These are phyloP conservation scores for Neogale vison DNA, from an alignment of 2,113 vertebrate species.

Conservation along the genomic window DNA sequence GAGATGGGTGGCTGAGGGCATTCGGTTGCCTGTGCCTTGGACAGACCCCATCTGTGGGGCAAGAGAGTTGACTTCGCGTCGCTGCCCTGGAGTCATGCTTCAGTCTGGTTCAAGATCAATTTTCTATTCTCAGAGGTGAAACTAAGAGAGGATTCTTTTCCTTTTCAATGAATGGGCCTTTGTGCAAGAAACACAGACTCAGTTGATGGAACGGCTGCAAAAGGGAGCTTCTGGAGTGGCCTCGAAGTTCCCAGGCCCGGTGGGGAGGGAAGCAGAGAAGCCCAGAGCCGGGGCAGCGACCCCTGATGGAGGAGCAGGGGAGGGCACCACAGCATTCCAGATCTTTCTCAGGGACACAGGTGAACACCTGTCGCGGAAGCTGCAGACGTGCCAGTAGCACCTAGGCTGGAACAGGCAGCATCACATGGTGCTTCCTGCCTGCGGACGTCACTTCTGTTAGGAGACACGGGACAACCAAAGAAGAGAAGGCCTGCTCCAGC, in stretches of 20 bases:
- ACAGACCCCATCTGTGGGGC: neutral
- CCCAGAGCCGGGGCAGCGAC: neutral
- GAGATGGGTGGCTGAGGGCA: neutral
- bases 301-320: accelerated
- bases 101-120: neutral
- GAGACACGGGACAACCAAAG: neutral
- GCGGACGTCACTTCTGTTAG: neutral
- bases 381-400: neutral
- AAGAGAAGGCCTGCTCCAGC: neutral
- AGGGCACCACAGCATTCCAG: neutral
- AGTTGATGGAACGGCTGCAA: neutral
- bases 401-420: neutral
- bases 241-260: neutral
- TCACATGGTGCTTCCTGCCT: neutral
- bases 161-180: constrained; percentile 46
- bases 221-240: neutral
- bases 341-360: neutral
- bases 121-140: constrained; percentile 44
- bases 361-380: neutral
- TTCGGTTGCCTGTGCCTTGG: neutral
- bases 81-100: neutral
- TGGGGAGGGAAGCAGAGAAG: neutral
- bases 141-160: constrained; percentile 26
- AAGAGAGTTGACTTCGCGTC: neutral
- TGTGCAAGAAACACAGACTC: constrained; percentile 7